phyloP scores from a whole-genome alignment of 2,888 invertebrate genomes.

The Drosophila borealis region DNA sequence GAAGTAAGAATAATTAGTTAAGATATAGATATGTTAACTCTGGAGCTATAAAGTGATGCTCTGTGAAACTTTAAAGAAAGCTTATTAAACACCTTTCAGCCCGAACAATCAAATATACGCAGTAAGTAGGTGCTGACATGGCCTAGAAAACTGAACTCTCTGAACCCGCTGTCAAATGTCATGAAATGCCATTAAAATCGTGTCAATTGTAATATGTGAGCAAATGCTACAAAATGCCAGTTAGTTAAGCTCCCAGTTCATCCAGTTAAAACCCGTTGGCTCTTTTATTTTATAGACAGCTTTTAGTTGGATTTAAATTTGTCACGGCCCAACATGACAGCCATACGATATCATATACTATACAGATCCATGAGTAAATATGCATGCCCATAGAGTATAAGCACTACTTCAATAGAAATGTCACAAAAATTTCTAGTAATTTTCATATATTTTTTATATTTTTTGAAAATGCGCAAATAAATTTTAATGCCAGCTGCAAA shows the following conservation, averaged over 20 bases:
- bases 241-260: conserved; percentile 50
- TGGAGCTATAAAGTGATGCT: no score
- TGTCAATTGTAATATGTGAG: conserved; percentile 56
- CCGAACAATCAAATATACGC: no score
- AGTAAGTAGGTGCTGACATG: no score
- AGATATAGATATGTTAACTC: no score
- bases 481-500: conserved; percentile 66
- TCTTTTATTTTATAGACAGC: conserved; percentile 49
- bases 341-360: conserved; percentile 3
- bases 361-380: neutral
- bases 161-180: neutral
- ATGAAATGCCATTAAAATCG: conserved; percentile 59
- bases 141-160: no score
- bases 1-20: no score
- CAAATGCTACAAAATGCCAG: conserved; percentile 45
- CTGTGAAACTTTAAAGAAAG: no score
- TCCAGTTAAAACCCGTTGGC: conserved; percentile 28
- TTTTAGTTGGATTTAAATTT: conserved; percentile 70
- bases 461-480: conserved; percentile 60
- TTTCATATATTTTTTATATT: conserved; percentile 16
- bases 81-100: no score
- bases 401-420: conserved; percentile 53
- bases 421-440: conserved; percentile 50
- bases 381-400: neutral
- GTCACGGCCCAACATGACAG: conserved; percentile 46